Percentiles rank a stretch among this genome's conserved stretches.
Conservation (phyloP, 2,888 invertebrate species). For the Spilosoma lubricipeda region DNA sequence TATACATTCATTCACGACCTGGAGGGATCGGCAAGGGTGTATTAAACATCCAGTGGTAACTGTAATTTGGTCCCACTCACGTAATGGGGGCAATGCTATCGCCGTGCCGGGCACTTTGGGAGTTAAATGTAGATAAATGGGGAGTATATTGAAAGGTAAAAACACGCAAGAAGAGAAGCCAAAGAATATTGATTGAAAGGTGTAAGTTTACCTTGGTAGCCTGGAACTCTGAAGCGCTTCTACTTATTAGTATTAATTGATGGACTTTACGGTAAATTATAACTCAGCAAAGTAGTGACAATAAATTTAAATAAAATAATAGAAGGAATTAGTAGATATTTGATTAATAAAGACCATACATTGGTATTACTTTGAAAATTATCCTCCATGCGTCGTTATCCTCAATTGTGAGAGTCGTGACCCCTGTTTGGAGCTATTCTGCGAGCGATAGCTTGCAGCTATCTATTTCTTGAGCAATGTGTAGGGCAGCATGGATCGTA, state of each 20-base stretch:
- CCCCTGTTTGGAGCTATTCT: no score
- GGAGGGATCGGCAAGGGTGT: not conserved
- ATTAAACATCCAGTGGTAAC: not conserved
- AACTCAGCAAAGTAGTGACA: not conserved
- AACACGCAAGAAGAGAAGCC: not conserved
- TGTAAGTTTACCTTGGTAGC: not conserved
- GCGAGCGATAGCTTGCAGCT: no score
- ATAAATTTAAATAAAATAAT: not conserved
- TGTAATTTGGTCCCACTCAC: not conserved
- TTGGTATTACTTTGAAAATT: no score
- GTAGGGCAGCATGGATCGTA: no score
- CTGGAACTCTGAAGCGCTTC: not conserved
- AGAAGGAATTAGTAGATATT: not conserved
- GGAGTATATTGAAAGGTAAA: not conserved
- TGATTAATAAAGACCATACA: no score
- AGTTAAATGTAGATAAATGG: not conserved
- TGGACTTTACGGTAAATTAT: not conserved
- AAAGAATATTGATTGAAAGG: not conserved
- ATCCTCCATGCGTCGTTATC: no score
- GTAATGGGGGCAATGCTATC: conserved; percentile 1
- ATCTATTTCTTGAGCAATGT: no score
- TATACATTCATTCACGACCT: not conserved
- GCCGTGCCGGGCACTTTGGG: not conserved
- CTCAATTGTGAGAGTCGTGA: no score
- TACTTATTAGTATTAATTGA: not conserved